Evolutionary conservation across 1,140 invertebrate species (phyloP).

Genomic region (Holcopasites calliopsidis): DNA sequence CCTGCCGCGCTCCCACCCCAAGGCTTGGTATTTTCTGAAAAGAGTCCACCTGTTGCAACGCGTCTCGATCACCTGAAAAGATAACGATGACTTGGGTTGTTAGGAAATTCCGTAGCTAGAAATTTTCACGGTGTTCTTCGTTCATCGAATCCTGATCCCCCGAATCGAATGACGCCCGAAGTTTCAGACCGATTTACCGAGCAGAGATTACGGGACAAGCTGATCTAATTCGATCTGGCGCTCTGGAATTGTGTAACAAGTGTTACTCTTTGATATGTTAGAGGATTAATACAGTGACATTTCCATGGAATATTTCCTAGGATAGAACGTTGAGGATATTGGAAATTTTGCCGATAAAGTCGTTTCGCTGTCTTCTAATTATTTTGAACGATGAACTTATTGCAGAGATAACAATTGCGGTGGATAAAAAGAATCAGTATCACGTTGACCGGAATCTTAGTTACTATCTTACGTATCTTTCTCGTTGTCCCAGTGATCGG

Average conservation of each 20-base stretch:
- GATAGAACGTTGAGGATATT: neutral
- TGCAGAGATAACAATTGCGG: neutral
- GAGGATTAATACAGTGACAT: neutral
- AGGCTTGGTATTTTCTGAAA: conserved; percentile 10
- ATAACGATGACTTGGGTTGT: too few relatives aligned
- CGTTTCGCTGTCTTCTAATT: neutral
- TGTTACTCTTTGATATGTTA: neutral
- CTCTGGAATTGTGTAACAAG: neutral
- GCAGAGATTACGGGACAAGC: too few relatives aligned
- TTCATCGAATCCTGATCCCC: too few relatives aligned
- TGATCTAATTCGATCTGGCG: neutral
- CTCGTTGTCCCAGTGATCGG: too few relatives aligned
- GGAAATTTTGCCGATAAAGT: neutral
- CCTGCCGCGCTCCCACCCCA: neutral
- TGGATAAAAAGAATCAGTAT: too few relatives aligned
- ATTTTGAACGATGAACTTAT: neutral
- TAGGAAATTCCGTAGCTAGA: too few relatives aligned
- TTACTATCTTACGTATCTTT: too few relatives aligned
- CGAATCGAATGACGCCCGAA: too few relatives aligned
- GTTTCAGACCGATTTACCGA: too few relatives aligned
- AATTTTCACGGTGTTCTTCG: too few relatives aligned
- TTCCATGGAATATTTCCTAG: neutral
- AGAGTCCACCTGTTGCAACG: neutral
- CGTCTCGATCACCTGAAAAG: too few relatives aligned
- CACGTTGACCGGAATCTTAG: too few relatives aligned